Percentiles rank a stretch among this genome's conserved stretches.
Conservation (phyloP, 2,888 invertebrate species). For the Dolichopus griseipennis region DNA sequence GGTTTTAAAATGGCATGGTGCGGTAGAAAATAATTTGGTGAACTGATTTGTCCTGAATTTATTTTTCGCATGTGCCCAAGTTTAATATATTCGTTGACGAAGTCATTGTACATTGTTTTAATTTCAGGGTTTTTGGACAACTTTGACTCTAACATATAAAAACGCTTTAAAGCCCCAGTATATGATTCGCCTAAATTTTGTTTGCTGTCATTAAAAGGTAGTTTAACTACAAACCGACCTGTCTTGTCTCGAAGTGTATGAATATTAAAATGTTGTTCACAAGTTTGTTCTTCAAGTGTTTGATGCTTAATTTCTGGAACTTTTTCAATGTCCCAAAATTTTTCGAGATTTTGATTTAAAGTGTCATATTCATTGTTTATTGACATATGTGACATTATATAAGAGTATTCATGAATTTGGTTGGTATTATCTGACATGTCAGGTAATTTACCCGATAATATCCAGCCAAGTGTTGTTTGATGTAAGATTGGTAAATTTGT, state of each 20-base stretch:
- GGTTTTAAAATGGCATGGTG: slow-evolving; percentile 22
- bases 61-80: slow-evolving; percentile 5
- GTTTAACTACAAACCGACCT: slow-evolving; percentile 18
- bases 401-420: background rate
- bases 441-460: slow-evolving; percentile 10
- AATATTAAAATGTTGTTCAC: slow-evolving; percentile 17
- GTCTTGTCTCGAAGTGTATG: slow-evolving; percentile 13
- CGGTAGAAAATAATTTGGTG: slow-evolving; percentile 19
- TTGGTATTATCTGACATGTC: background rate
- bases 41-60: background rate
- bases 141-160: background rate
- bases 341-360: background rate
- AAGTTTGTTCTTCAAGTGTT: slow-evolving; percentile 17
- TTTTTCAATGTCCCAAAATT: slow-evolving; percentile 21
- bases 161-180: background rate
- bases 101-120: background rate
- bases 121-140: background rate
- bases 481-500: slow-evolving; percentile 17
- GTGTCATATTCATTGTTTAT: background rate
- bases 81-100: background rate
- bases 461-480: slow-evolving; percentile 16
- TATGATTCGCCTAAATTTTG: background rate
- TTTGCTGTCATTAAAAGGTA: slow-evolving; percentile 14
- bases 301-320: slow-evolving; percentile 15
- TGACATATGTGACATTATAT: background rate